Evolutionary conservation across 2,113 vertebrate genomes (phyloP).

Genomic region (Hemiscyllium ocellatum): DNA sequence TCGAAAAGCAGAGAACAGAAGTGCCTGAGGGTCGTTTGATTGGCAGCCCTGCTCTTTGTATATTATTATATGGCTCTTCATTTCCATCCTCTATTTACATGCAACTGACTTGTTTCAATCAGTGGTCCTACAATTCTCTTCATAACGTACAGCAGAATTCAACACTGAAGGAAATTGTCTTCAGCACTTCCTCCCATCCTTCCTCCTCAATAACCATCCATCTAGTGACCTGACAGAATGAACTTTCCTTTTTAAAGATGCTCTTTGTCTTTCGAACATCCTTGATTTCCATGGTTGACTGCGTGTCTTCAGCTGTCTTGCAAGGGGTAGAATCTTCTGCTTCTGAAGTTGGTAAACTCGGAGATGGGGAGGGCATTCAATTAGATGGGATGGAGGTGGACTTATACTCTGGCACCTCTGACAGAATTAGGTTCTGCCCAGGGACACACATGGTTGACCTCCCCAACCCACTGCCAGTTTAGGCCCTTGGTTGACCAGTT

Average conservation of each 20-base stretch:
- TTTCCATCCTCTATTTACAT: slow-evolving; percentile 35
- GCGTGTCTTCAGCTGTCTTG: neutral
- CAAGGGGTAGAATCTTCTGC: too few relatives aligned
- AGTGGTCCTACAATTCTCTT: slow-evolving; percentile 8
- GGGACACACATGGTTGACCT: too few relatives aligned
- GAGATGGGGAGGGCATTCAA: too few relatives aligned
- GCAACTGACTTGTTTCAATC: slow-evolving; percentile 33
- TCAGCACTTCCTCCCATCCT: neutral
- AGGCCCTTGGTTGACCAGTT: too few relatives aligned
- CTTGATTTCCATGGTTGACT: neutral
- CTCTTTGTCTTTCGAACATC: neutral
- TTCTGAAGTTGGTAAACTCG: too few relatives aligned
- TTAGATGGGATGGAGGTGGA: too few relatives aligned
- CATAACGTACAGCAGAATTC: slow-evolving; percentile 15
- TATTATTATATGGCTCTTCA: slow-evolving; percentile 35
- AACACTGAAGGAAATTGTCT: neutral
- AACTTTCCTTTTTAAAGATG: neutral
- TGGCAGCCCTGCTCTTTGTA: slow-evolving; percentile 27
- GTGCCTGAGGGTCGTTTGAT: slow-evolving; percentile 36
- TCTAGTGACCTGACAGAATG: neutral
- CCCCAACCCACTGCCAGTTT: too few relatives aligned
- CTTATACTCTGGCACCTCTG: too few relatives aligned
- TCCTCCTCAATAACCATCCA: neutral
- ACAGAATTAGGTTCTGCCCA: too few relatives aligned
- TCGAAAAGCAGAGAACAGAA: slow-evolving; percentile 26